Evolutionary conservation across 37 sponge, comb jelly and placozoan genomes (phyloP).

Genomic region (Eunapius fragilis): DNA sequence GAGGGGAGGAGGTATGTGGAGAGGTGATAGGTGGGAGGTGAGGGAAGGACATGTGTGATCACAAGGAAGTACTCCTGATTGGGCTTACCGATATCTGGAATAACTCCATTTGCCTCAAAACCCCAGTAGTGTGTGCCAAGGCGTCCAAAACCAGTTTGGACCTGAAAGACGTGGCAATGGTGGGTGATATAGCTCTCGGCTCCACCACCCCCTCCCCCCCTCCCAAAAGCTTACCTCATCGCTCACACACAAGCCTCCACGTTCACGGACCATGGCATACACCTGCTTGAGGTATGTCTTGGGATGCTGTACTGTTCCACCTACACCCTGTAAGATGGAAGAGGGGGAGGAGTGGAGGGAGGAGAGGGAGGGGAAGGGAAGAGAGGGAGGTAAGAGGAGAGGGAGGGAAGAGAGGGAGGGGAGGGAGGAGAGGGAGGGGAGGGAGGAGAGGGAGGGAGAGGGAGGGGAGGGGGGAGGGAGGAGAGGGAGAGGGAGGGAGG

Average conservation of each 20-base stretch:
- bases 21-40: not conserved
- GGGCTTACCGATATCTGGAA: conserved; percentile 86
- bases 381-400: too few relatives aligned
- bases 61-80: not conserved
- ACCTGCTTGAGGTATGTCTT: conserved; percentile 75
- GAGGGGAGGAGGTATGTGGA: too few relatives aligned
- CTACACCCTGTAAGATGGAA: conserved; percentile 72
- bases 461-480: too few relatives aligned
- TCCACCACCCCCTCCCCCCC: not conserved
- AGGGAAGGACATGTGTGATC: not conserved
- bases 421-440: too few relatives aligned
- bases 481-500: too few relatives aligned
- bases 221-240: conserved; percentile 74
- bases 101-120: conserved; percentile 79
- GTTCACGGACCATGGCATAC: conserved; percentile 66
- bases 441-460: too few relatives aligned
- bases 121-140: conserved; percentile 95
- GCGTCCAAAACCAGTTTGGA: conserved; percentile 77
- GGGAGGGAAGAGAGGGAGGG: too few relatives aligned
- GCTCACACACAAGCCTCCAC: conserved; percentile 82
- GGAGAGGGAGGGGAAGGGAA: too few relatives aligned
- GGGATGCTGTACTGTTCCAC: conserved; percentile 84
- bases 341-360: not conserved
- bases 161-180: too few relatives aligned
- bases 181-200: too few relatives aligned